These are phyloP conservation scores for Sus cebifrons DNA, from an alignment of 2,797 vertebrate species.

Conservation along the genomic window DNA sequence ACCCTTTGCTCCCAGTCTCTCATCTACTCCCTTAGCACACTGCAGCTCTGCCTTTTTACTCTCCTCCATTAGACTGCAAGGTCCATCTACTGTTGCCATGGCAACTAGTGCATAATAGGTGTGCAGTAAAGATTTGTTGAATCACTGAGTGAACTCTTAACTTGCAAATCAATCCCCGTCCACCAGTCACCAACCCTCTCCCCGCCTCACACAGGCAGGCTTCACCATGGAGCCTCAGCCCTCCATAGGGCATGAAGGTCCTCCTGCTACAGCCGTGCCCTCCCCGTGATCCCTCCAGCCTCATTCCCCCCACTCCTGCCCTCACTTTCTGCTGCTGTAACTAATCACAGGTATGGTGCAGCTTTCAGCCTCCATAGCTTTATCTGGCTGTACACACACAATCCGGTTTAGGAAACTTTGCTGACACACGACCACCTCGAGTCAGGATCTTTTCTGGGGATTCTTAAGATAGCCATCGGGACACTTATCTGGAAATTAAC, in stretches of 20 bases:
- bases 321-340: background rate
- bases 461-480: background rate
- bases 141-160: background rate
- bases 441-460: background rate
- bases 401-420: background rate
- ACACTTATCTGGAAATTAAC: background rate
- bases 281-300: background rate
- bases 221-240: background rate
- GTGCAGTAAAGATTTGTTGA: slow-evolving; percentile 16
- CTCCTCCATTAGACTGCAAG: background rate
- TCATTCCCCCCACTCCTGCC: background rate
- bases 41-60: background rate
- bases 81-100: background rate
- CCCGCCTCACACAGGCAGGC: background rate
- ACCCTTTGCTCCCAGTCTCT: background rate
- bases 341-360: background rate
- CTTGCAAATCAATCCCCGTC: background rate
- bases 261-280: accelerated
- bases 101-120: background rate
- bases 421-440: background rate
- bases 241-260: background rate
- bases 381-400: background rate
- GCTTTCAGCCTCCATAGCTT: background rate
- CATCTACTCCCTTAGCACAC: background rate
- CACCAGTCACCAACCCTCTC: background rate